Evolutionary conservation across 2,888 invertebrate genomes (phyloP), one percentile per base, ranked within the genome.

Genomic region (Acleris holmiana): DNA sequence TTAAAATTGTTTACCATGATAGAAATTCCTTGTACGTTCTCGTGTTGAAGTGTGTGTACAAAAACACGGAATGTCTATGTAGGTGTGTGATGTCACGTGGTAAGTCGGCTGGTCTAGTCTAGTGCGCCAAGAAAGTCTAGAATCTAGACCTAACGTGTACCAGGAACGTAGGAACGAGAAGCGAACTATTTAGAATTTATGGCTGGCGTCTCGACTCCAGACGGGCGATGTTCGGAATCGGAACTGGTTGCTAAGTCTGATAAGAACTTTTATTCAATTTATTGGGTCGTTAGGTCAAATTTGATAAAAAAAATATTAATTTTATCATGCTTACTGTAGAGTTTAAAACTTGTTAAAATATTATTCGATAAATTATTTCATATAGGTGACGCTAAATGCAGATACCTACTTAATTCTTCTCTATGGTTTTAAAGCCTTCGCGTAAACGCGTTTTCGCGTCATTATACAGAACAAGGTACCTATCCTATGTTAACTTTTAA

Each of bases 51-150:
- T 35, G 13, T 35, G 35, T 35, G 35, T 35, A 35, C 13, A 35
- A 35, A 29, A 35, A 35, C 13, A 35, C 13, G 35, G 10, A 35
- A 13, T 35, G 35, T 13, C 35, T 35, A 35, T 44, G 44, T n/a
- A 15, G 44, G 15, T n/a, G 44, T 17, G 44, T 6, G 44, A 6
- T 44, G 44, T n/a, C 44, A 44, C 44, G 44, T 35, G 35, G 3
- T 23, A 4, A 53, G 40, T 19, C 40, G 15, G 5, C 29, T 0
- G 47, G 35, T 19, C 18, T 25, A 53, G 64, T 19, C 63, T 53
- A 58, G 63, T 54, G 64, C 64, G 65, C 50, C 65, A 60, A 65
- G 65, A 65, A 59, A 65, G 65, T 65, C 65, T 65, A 65, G 60
- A 65, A 44, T 59, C 55, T 55, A 63, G 59, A 63, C 63, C 55